phyloP scores from a whole-genome alignment of 2,113 vertebrate species.

The Syrmaticus mikado region DNA sequence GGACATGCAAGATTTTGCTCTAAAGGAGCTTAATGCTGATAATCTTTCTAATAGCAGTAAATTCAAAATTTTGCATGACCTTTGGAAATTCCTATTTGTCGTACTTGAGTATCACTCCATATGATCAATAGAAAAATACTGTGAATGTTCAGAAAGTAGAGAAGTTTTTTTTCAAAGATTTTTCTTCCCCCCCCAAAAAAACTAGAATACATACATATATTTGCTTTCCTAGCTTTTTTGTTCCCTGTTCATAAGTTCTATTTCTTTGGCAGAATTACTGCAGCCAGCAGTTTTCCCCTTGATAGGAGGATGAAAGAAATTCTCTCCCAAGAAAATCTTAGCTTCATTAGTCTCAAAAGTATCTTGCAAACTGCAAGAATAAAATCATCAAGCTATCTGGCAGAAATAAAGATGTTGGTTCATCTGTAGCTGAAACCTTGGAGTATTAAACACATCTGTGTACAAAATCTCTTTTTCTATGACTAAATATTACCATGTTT shows the following conservation, averaged over 20 bases:
- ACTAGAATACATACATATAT: background rate
- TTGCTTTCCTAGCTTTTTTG: background rate
- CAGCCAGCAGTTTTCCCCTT: background rate
- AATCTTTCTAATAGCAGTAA: background rate
- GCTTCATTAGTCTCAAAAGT: background rate
- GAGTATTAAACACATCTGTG: background rate
- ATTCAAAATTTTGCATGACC: background rate
- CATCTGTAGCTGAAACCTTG: background rate
- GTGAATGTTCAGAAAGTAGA: background rate
- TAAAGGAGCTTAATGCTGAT: background rate
- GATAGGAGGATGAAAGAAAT: background rate
- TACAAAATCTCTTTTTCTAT: background rate
- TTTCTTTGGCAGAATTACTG: background rate
- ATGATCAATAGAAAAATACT: background rate
- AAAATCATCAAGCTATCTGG: background rate
- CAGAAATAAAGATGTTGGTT: background rate
- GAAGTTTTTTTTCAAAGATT: background rate
- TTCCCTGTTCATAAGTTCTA: background rate
- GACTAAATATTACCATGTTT: background rate
- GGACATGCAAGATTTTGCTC: background rate
- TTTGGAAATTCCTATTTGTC: background rate
- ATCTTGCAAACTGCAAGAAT: background rate
- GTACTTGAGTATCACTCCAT: background rate
- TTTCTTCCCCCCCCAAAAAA: background rate
- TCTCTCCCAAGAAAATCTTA: background rate